Evolutionary conservation across 2,113 vertebrate genomes (phyloP), one percentile per base, ranked within the genome.

Genomic region (Chaetodon auriga): DNA sequence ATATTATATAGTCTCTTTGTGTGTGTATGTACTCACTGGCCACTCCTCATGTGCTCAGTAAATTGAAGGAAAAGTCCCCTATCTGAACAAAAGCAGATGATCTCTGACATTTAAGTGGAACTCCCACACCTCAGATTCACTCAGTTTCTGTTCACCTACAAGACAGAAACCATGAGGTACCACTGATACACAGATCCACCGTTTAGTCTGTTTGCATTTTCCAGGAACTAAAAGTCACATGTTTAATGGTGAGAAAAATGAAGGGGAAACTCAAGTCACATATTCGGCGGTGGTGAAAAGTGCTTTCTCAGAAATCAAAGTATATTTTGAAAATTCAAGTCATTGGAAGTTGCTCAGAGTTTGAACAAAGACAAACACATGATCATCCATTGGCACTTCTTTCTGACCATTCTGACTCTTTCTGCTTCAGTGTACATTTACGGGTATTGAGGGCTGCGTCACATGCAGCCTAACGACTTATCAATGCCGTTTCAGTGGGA

Each of bases 161-260:
- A 62, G 25, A 87, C 10, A 75, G 77, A 90, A 86, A 90, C 38
- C 45, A 75, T 76, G 69, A 57, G 8, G 7, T 23, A 11, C 48
- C 12, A 54, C 6, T 2, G 14, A 23, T 1, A 41, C 6, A 48
- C 2, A 60, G 2, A 12, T 35, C 30, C 25, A 21, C 41, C n/a
- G 15, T 68, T 63, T 13, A 18, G 19, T 57, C n/a, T 74, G 38
- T 69, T 61, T 58, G 4, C 62, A 23, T 75, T 36, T 51, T 80
- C 11, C 38, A 86, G 53, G 81, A 91, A 90, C 45, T 49, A 82
- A 85, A 91, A 86, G 57, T 78, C 73, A 83, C 69, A 66, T 57
- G 68, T 51, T 43, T 74, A 62, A 38, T 71, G 80, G 70, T 77
- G 66, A 57, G 66, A 89, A 84, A 75, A 2, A 15, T 43, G 0